Evolutionary conservation across 2,113 vertebrate genomes (phyloP), one percentile per base, ranked within the genome.

Genomic region (Lampris incognitus): DNA sequence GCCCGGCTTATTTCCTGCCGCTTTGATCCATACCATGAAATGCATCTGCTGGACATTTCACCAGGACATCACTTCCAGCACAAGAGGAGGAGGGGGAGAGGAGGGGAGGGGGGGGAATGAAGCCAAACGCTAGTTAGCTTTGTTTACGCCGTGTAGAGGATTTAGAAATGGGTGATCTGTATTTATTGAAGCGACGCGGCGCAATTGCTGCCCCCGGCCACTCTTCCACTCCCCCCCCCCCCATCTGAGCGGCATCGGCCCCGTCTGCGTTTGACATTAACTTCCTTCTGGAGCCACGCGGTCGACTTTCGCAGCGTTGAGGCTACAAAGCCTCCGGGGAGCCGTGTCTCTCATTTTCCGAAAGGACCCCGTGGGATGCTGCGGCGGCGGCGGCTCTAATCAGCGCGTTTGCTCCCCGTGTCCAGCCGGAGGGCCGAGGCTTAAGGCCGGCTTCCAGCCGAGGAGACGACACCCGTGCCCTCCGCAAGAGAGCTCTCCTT

Each of bases 401-500:
- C 84, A 87, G 74, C 8, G 64, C 74, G 54, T 13, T 81, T 0
- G 66, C 68, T 80, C 69, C 74, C 36, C 82, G 67, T 62, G 72
- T 37, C 54, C 69, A 76, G 74, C 72, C 72, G 67, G 24, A 73
- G 69, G 68, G 66, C 49, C 37, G 63, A 24, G 44, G 51, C 49
- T 10, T 44, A 78, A 52, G 85, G 70, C 89, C 92, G 87, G 81
- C 78, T 88, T 88, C 76, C 84, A 90, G 91, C 88, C 75, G 49
- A 83, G 76, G 68, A 78, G 87, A 79, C 76, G 85, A 80, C 57
- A 86, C 37, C 81, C 74, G 76, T 79, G 64, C 79, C 78, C 73
- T 83, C 72, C 72, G 66, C 40, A 48, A 73, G 61, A 83, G 52
- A 46, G 58, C 42, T 50, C 60, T 36, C 57, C 80, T 24, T 59